Evolutionary conservation across 2,888 invertebrate species (phyloP).

Genomic region (Volucella zonaria): DNA sequence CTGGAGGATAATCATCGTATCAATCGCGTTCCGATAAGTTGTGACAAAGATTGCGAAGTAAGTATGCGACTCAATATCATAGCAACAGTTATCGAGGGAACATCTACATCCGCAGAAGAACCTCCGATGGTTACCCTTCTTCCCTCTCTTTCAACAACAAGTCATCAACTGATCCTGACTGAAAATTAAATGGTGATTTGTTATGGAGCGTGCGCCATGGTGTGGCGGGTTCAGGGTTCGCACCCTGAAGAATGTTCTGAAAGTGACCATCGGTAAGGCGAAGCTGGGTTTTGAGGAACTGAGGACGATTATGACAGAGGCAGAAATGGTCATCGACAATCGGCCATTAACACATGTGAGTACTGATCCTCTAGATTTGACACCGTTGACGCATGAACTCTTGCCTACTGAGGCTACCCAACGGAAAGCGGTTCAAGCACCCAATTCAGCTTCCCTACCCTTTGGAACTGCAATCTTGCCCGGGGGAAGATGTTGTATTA

Average conservation of each 20-base stretch:
- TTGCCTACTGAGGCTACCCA: neutral
- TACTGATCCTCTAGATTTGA: neutral
- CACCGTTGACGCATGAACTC: neutral
- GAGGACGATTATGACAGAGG: neutral
- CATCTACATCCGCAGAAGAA: no score
- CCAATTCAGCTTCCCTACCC: neutral
- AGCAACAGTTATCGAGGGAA: no score
- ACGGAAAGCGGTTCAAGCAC: neutral
- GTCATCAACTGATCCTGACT: no score
- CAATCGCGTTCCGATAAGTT: no score
- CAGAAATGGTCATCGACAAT: neutral
- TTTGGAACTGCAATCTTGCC: conserved; percentile 13
- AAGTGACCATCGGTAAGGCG: neutral
- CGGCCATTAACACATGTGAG: neutral
- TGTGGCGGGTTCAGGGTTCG: no score
- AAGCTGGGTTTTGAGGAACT: neutral
- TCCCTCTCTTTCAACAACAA: no score
- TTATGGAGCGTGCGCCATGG: no score
- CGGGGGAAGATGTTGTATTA: conserved; percentile 3
- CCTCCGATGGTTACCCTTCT: no score
- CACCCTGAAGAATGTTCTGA: neutral
- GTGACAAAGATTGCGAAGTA: no score
- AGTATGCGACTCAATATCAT: no score
- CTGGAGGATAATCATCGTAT: no score
- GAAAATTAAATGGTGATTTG: no score